phyloP scores from a whole-genome alignment of 2,797 vertebrate species.

The Oceanodroma leucorhoa region DNA sequence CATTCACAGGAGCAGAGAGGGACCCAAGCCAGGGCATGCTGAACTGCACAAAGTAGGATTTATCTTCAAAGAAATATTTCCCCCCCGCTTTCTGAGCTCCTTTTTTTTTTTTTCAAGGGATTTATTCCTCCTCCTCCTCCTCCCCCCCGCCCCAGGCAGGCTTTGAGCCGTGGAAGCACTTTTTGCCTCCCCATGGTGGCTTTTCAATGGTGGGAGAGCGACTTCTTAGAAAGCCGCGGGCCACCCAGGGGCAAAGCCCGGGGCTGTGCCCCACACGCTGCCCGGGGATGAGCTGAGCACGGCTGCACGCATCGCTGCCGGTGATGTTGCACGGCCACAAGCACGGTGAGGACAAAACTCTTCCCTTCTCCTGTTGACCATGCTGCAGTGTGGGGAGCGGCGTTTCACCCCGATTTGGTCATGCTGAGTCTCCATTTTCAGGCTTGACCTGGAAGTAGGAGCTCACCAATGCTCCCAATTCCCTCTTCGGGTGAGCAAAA shows the following conservation, averaged over 20 bases:
- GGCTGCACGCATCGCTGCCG: rapidly evolving
- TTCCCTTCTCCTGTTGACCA: background rate
- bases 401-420: background rate
- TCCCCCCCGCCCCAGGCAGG: background rate
- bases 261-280: background rate
- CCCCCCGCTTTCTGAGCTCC: background rate
- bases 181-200: background rate
- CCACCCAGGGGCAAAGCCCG: background rate
- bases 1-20: slow-evolving; percentile 1
- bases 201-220: background rate
- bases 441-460: background rate
- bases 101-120: background rate
- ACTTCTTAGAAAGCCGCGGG: background rate
- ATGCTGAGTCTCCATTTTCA: background rate
- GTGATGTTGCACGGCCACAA: rapidly evolving
- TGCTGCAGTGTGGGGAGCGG: rapidly evolving
- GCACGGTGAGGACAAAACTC: rapidly evolving
- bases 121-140: slow-evolving; percentile 25
- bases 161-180: background rate
- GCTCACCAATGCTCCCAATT: rapidly evolving
- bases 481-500: background rate
- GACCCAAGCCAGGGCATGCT: slow-evolving; percentile 18
- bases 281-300: rapidly evolving
- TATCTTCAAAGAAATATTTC: slow-evolving; percentile 48
- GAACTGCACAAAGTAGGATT: slow-evolving; percentile 50